These are phyloP conservation scores for Lasiommata megera DNA, from an alignment of 2,888 invertebrate species.

Conservation along the genomic window DNA sequence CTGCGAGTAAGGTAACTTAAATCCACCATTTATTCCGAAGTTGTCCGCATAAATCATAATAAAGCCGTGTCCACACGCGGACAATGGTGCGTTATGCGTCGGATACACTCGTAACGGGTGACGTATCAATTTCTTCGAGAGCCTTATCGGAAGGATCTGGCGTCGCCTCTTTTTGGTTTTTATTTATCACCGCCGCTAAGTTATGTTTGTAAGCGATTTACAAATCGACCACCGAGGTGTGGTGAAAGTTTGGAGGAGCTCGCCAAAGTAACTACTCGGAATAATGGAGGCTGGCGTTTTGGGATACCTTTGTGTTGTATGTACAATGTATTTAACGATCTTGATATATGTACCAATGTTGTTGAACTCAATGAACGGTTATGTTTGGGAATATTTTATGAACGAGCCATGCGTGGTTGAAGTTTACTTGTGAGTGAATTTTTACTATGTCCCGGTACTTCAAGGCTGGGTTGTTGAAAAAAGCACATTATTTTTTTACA, in stretches of 20 bases:
- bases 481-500: too few species aligned
- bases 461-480: too few species aligned
- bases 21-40: slow-evolving; percentile 33
- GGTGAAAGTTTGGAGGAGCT: slow-evolving; percentile 15
- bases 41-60: slow-evolving; percentile 40
- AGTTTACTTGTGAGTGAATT: too few species aligned
- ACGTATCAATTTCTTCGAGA: slow-evolving; percentile 48
- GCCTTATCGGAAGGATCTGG: slow-evolving; percentile 34
- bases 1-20: slow-evolving; percentile 25
- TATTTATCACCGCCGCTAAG: slow-evolving; percentile 31
- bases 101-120: slow-evolving; percentile 39
- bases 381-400: not conserved
- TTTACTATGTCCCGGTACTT: too few species aligned
- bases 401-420: too few species aligned
- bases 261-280: slow-evolving; percentile 5
- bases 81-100: slow-evolving; percentile 42
- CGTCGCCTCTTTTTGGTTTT: slow-evolving; percentile 32
- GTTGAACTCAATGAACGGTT: not conserved
- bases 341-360: slow-evolving; percentile 6
- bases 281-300: slow-evolving; percentile 2
- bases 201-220: slow-evolving; percentile 28
- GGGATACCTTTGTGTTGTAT: slow-evolving; percentile 3
- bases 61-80: slow-evolving; percentile 37
- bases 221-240: slow-evolving; percentile 23
- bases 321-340: not conserved